Evolutionary conservation across 2,797 vertebrate genomes (phyloP), one percentile per base, ranked within the genome.

Genomic region (Streptopelia turtur): DNA sequence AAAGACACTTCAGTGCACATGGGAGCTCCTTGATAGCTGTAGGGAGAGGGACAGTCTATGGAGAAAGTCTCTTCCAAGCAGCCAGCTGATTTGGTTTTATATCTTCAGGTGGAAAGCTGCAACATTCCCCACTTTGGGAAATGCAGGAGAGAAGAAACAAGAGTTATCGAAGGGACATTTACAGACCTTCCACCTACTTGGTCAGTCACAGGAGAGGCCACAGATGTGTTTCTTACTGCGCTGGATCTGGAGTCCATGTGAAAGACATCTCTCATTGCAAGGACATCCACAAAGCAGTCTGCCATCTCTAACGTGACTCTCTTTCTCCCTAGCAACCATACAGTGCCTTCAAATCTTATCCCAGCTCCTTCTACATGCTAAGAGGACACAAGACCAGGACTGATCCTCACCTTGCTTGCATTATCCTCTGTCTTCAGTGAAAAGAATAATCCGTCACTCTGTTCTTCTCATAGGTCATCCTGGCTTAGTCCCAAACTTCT

Each of bases 171-270:
- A 16, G 28, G 16, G 22, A 49, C 24, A 11, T 37, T 60, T 68
- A 57, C 31, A 35, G 49, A 59, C 60, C 45, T 87, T 80, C 33
- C 31, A 52, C 27, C 24, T 37, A 10, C 4, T 2, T 45, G 23
- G 13, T 53, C 65, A n/a, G 0, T 23, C 30, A 35, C n/a, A 45
- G 39, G 37, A 80, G 25, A 66, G 16, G 55, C 11, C 45, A 21
- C 30, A 60, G 35, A 12, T 0, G 0, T 64, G 22, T 5, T 30
- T 70, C 4, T 60, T 30, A 49, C 21, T 65, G 41, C 18, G 9
- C n/a, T 47, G 41, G 23, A 33, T 30, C 39, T 50, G 59, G 56
- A 55, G 41, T 23, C 47, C 17, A 1, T 9, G 6, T n/a, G 23
- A 69, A 80, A 50, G 30, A 11, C 27, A 21, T 20, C 39, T 63